A percentile compares a stretch with the other conserved stretches of the same genome.
Evolutionary conservation across 92 coral and sea anemone species (phyloP).

Genomic region (Parazoanthus darwini): DNA sequence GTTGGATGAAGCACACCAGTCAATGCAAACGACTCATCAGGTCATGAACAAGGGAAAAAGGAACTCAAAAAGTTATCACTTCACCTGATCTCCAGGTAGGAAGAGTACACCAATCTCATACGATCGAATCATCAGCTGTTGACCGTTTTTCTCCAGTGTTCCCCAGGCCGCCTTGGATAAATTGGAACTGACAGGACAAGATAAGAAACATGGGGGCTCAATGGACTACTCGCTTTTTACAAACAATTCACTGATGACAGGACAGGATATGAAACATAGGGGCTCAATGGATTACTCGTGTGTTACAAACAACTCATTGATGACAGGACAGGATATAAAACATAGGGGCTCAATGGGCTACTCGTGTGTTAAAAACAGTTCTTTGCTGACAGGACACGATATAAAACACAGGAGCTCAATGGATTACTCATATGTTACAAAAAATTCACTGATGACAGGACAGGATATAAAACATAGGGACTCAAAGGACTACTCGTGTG

Average conservation of each 20-base stretch:
- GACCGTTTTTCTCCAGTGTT: constrained; percentile 84
- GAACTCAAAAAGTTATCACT: background rate
- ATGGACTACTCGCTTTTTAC: background rate
- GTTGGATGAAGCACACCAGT: no score
- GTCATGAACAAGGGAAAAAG: background rate
- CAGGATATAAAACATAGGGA: no score
- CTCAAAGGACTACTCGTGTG: no score
- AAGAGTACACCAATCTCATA: constrained; percentile 98
- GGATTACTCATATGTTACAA: no score
- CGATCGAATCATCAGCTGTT: constrained; percentile 93
- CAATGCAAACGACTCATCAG: no score
- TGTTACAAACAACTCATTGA: no score
- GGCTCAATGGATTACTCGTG: background rate
- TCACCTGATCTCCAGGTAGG: constrained; percentile 81
- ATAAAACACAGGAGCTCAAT: background rate
- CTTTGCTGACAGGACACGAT: constrained; percentile 15
- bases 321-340: constrained; percentile 9
- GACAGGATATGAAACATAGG: background rate
- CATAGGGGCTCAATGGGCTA: background rate
- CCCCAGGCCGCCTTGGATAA: constrained; percentile 99
- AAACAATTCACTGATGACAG: constrained; percentile 11
- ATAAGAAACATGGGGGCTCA: background rate
- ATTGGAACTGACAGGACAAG: constrained; percentile 65
- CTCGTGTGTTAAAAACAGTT: no score
- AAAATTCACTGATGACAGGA: no score